Conservation (phyloP, 2,888 invertebrate genomes). For the Galerucella calmariensis region DNA sequence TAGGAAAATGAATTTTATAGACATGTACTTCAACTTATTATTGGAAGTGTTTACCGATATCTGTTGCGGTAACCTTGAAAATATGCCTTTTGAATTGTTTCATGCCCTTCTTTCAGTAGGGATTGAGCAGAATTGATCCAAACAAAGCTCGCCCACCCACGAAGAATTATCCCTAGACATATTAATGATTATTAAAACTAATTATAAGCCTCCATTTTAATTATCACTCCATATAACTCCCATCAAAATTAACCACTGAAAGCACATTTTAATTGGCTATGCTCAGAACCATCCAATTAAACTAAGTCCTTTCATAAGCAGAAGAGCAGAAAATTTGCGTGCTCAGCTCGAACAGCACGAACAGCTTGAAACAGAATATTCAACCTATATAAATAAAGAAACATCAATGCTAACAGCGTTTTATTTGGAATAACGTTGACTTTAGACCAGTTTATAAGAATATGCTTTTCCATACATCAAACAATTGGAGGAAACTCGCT, state of each 20-base stretch:
- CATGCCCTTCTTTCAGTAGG: no score
- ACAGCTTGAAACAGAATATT: conserved; percentile 19
- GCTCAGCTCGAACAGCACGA: neutral
- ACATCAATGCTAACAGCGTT: conserved; percentile 1
- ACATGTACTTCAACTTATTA: no score
- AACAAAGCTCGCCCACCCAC: no score
- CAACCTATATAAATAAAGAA: conserved; percentile 19
- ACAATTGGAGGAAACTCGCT: no score
- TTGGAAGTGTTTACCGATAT: no score
- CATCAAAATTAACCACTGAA: conserved; percentile 20
- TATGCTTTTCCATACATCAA: neutral
- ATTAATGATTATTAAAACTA: conserved; percentile 1
- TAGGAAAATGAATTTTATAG: no score
- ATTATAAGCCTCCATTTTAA: conserved; percentile 3
- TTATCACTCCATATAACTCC: neutral
- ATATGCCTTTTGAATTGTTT: no score
- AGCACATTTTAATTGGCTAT: conserved; percentile 22
- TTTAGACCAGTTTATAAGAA: conserved; percentile 1
- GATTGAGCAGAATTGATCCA: no score
- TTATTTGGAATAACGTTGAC: neutral
- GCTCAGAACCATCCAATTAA: conserved; percentile 24
- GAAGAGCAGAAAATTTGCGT: conserved; percentile 27
- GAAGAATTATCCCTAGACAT: no score
- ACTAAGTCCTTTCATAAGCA: conserved; percentile 19
- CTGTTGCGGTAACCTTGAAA: no score